Evolutionary conservation across 2,888 invertebrate genomes (phyloP), one percentile per base, ranked within the genome.

Genomic region (Opisthograptis luteolata): DNA sequence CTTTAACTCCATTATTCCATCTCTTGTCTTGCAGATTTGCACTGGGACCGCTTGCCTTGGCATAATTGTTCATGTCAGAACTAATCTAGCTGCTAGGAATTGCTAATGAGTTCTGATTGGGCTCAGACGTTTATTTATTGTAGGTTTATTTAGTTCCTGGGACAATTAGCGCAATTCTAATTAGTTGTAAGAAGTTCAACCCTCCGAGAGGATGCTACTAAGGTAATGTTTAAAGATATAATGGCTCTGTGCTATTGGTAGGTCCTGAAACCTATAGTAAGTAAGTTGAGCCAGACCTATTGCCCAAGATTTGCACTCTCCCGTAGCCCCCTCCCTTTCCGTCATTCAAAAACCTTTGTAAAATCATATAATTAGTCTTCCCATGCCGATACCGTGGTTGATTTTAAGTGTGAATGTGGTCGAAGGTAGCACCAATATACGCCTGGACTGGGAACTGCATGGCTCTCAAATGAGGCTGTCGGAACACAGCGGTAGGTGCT

Each of bases 141-240:
- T 19, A 31, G 37, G 25, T 27, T 43, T 27, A 42, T 43, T 31
- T 3, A 27, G 19, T 58, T 52, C 43, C 25, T 46, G 20, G 45
- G 44, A 37, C 46, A 52, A 54, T 57, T 55, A 52, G 13, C 39
- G 34, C 32, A 20, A 13, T 24, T 20, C 6, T 40, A 41, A 57
- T 52, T 44, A 44, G 30, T 39, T 41, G 35, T 17, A 2, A 39
- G 13, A 48, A 47, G 58, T 52, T 44, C 55, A 50, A 10, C 45
- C 40, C 53, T 54, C 51, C 45, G 6, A 1, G 19, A 8, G 28
- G 14, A 13, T 10, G 14, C 28, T 25, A 35, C 47, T 37, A 28
- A 5, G 17, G 22, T 14, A 10, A 14, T 10, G n/a, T 2, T 10
- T 10, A 15, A n/a, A 30, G 10, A 4, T 7, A 10, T 2, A n/a